Percentiles rank a stretch among this genome's conserved stretches.
These are phyloP conservation scores for Pterobdella sp. DNA, from an alignment of 2,888 invertebrate genomes.

Conservation along the genomic window DNA sequence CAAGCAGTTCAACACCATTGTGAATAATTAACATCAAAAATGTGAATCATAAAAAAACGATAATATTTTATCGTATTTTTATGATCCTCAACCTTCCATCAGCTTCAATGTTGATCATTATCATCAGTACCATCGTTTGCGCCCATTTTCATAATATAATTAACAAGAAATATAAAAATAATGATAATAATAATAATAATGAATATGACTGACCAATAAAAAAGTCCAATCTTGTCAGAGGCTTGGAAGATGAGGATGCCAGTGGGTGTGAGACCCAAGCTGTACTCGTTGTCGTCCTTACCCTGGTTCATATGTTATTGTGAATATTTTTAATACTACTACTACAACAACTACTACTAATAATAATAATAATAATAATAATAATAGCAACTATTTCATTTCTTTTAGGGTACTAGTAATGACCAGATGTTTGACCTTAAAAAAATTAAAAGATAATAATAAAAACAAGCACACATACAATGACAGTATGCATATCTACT, in stretches of 20 bases:
- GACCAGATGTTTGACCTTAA: too few species aligned
- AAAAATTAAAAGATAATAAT: not conserved
- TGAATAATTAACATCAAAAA: too few species aligned
- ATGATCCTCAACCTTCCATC: not conserved
- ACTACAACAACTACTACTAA: not conserved
- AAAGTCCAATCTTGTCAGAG: slow-evolving; percentile 88
- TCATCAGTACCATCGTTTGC: not conserved
- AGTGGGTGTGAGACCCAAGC: slow-evolving; percentile 90
- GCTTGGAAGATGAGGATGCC: slow-evolving; percentile 97
- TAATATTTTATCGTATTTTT: not conserved
- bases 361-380: not conserved
- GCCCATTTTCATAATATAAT: not conserved
- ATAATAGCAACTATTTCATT: too few species aligned
- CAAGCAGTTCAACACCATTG: slow-evolving; percentile 31
- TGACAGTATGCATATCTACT: slow-evolving; percentile 93
- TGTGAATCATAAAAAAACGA: not conserved
- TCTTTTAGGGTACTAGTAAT: too few species aligned
- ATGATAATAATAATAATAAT: not conserved
- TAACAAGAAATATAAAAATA: not conserved
- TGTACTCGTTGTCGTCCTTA: slow-evolving; percentile 57
- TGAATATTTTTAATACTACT: too few species aligned
- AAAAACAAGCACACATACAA: slow-evolving; percentile 53
- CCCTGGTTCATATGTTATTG: slow-evolving; percentile 26
- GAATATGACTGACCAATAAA: slow-evolving; percentile 66
- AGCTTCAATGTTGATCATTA: not conserved